Evolutionary conservation across 2,113 vertebrate species (phyloP).

Genomic region (Ceratotherium simum): DNA sequence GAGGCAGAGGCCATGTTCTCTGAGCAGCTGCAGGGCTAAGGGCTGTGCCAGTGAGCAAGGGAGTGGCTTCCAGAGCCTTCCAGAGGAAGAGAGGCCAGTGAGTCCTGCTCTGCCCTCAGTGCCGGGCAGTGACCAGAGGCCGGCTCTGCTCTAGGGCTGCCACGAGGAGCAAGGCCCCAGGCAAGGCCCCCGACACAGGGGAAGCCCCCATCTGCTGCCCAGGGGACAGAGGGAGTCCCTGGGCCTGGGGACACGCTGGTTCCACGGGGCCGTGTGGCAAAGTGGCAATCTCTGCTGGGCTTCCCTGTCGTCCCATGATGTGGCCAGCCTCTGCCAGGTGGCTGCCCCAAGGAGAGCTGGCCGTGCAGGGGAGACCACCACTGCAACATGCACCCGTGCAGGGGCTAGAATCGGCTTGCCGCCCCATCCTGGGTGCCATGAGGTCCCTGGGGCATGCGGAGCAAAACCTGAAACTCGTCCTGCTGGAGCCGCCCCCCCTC

Average conservation of each 20-base stretch:
- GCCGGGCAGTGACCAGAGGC: neutral
- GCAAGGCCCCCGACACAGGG: neutral
- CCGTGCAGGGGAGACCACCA: neutral
- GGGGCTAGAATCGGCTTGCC: rapidly evolving
- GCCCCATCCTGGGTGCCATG: rapidly evolving
- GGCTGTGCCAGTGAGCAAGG: neutral
- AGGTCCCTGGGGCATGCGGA: neutral
- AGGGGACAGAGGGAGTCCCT: rapidly evolving
- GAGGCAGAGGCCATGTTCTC: neutral
- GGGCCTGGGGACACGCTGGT: neutral
- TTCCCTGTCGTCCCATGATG: neutral
- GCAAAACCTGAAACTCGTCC: neutral
- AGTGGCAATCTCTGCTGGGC: too few relatives aligned
- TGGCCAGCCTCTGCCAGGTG: rapidly evolving
- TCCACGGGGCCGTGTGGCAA: rapidly evolving
- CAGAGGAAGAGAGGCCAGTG: neutral
- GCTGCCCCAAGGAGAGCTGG: neutral
- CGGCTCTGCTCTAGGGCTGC: neutral
- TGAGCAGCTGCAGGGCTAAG: neutral
- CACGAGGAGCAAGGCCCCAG: neutral
- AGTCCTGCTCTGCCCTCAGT: neutral
- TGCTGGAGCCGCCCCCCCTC: neutral
- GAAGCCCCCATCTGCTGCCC: neutral
- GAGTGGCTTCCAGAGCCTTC: neutral
- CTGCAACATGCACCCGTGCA: rapidly evolving